A percentile compares a stretch with the other conserved stretches of the same genome.
phyloP scores from a whole-genome alignment of 2,797 vertebrate genomes.

The Decapterus maruadsi region DNA sequence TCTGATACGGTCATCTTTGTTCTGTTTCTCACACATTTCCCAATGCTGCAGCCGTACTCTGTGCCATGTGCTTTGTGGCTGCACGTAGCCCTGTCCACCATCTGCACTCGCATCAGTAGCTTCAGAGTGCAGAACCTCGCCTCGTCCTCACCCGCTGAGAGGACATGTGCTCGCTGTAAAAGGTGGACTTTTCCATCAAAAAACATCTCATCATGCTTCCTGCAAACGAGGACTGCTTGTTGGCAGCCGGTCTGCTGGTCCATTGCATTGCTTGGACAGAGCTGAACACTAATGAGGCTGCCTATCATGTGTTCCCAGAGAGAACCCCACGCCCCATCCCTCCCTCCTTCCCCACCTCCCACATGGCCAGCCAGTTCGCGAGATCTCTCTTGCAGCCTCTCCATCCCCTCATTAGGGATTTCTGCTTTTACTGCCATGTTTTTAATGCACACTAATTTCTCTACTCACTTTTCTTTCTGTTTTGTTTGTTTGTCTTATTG shows the following conservation, averaged over 20 bases:
- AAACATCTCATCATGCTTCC: slow-evolving; percentile 40
- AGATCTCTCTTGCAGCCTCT: slow-evolving; percentile 66
- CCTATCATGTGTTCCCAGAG: slow-evolving; percentile 69
- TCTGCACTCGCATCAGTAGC: slow-evolving; percentile 63
- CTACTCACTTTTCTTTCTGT: slow-evolving; percentile 25
- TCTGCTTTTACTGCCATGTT: slow-evolving; percentile 61
- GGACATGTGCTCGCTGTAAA: slow-evolving; percentile 70
- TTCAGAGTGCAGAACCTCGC: slow-evolving; percentile 53
- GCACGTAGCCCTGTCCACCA: slow-evolving; percentile 64
- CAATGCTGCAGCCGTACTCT: slow-evolving; percentile 37
- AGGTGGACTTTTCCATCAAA: slow-evolving; percentile 59
- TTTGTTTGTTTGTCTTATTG: slow-evolving; percentile 51
- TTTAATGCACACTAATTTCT: slow-evolving; percentile 55
- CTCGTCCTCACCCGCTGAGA: slow-evolving; percentile 64
- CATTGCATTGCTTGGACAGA: slow-evolving; percentile 68
- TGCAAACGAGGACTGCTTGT: slow-evolving; percentile 51
- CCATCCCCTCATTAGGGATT: slow-evolving; percentile 69
- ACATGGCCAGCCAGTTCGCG: slow-evolving; percentile 55
- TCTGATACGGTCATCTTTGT: slow-evolving; percentile 64
- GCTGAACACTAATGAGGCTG: slow-evolving; percentile 80
- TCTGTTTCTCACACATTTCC: slow-evolving; percentile 49
- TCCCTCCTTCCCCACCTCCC: slow-evolving; percentile 46
- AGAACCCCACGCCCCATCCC: slow-evolving; percentile 30
- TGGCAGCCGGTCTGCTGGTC: slow-evolving; percentile 63
- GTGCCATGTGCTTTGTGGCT: slow-evolving; percentile 54